Conservation (phyloP, 2,113 vertebrate genomes). For the Neolamprologus fasciatus region DNA sequence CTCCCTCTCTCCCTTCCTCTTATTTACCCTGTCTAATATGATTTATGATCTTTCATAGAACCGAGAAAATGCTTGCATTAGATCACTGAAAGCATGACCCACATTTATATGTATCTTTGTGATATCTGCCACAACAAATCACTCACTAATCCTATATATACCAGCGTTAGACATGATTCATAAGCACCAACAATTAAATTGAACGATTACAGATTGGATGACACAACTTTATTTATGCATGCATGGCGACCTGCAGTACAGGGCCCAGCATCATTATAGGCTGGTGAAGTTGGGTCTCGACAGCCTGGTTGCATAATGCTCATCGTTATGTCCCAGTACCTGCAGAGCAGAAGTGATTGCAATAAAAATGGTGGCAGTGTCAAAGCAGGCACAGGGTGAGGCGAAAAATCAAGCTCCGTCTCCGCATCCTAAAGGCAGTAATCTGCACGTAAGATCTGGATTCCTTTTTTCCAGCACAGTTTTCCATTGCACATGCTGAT, state of each 20-base stretch:
- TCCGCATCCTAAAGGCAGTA: not conserved
- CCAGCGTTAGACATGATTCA: not conserved
- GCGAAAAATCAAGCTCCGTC: not conserved
- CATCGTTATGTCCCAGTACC: constrained; percentile 13
- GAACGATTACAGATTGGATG: constrained; percentile 4
- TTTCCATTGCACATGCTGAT: not conserved
- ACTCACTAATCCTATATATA: not conserved
- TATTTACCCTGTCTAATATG: not conserved
- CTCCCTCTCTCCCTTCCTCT: not conserved
- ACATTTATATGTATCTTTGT: not conserved
- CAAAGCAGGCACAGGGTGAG: not conserved
- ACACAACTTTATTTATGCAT: constrained; percentile 29
- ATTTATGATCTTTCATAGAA: not conserved
- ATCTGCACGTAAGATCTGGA: not conserved
- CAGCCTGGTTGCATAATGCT: constrained; percentile 33
- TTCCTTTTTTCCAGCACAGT: not conserved
- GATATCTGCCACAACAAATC: not conserved
- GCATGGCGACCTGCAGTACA: constrained; percentile 41
- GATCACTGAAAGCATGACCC: not conserved
- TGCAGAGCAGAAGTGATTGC: not conserved
- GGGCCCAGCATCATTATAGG: constrained; percentile 4
- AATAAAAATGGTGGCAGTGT: not conserved
- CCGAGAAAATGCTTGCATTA: not conserved
- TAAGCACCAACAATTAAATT: not conserved
- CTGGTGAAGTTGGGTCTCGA: not conserved